Evolutionary conservation across 2,113 vertebrate species (phyloP), one percentile per base, ranked within the genome.

Genomic region (Hippocampus guttulatus): DNA sequence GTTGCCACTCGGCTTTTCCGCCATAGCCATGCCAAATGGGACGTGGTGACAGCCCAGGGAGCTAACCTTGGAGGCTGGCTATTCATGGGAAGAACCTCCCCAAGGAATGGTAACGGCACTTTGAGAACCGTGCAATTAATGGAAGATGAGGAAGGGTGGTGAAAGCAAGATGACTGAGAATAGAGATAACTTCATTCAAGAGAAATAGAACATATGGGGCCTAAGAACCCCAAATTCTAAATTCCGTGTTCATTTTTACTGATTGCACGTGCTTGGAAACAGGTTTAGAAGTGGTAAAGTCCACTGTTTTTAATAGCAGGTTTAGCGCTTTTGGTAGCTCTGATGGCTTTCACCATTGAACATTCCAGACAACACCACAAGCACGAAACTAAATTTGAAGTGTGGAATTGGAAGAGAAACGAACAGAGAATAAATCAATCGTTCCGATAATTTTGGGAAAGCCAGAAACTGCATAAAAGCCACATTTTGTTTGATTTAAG

Each of bases 1-100:
- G 91, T 89, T 80, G 47, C 80, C 76, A 80, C 80, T 80, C 71
- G 75, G 85, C 83, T 92, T 88, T 78, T 84, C 82, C 89, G 86
- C 85, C 77, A 83, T 76, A 74, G 89, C 74, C 70, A 79, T 68
- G 87, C 89, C 81, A 88, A 91, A 88, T 85, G 80, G 82, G 81
- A 86, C 80, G 75, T 72, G 64, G 52, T 70, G 63, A 87, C 41
- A 74, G 71, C 82, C 88, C 60, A 86, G 74, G 72, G 79, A 89
- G 78, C 84, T 77, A 85, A 90, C 80, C 75, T 80, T 82, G 87
- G 85, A 90, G 79, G 79, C 81, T 81, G 87, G 64, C 71, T 86
- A 84, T 88, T 89, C 81, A 85, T 77, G 81, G 78, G 33, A 68
- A 83, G 83, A 76, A 61, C 73, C 81, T 91, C 75, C 78, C 76